Conservation (phyloP, 2,113 vertebrate genomes). For the Strix aluco region DNA sequence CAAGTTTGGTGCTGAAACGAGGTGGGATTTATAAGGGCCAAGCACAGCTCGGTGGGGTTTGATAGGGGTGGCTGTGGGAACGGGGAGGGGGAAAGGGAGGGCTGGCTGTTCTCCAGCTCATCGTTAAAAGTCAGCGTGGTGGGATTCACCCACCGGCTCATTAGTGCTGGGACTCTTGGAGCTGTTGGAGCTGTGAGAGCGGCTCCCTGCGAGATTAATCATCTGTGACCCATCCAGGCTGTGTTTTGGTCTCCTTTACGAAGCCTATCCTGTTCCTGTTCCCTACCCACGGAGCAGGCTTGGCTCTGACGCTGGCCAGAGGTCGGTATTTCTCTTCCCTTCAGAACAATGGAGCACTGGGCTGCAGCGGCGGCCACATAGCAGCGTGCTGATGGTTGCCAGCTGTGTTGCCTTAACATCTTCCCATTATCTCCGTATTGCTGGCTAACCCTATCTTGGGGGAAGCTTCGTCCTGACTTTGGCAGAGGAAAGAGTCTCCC, state of each 20-base stretch:
- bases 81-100: not conserved
- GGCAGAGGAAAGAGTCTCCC: slow-evolving; percentile 49
- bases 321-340: slow-evolving; percentile 3
- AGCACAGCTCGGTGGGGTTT: not conserved
- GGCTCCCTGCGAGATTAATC: not conserved
- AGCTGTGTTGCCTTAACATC: slow-evolving; percentile 64
- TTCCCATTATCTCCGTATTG: slow-evolving; percentile 53
- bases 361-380: not conserved
- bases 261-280: not conserved
- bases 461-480: slow-evolving; percentile 14
- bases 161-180: not conserved
- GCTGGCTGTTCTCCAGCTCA: not conserved
- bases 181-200: slow-evolving; percentile 19
- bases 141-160: slow-evolving; percentile 32
- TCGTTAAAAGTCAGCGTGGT: not conserved
- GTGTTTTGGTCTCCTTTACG: not conserved
- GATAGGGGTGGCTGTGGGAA: slow-evolving; percentile 3
- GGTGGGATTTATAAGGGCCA: not conserved
- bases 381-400: slow-evolving; percentile 56
- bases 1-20: not conserved
- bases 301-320: not conserved
- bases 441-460: slow-evolving; percentile 35
- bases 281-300: not conserved
- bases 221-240: not conserved
- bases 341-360: not conserved